Conservation (phyloP, 2,797 vertebrate species). For the Orestias chungarensis region DNA sequence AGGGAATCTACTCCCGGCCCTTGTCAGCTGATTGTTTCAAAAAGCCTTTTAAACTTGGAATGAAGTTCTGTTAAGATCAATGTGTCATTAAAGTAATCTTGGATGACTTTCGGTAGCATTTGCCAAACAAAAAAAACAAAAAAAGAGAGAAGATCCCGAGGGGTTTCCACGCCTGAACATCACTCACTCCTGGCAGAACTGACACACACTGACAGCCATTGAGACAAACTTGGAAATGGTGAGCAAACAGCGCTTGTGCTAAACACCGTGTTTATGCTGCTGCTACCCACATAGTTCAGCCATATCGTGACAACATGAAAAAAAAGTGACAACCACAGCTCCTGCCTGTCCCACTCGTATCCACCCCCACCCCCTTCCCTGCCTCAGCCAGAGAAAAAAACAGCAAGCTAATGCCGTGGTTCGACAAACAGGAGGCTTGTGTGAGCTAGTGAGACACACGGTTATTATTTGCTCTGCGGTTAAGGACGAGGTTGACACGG, state of each 20-base stretch:
- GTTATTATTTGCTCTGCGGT: conserved; percentile 54
- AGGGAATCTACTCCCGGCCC: conserved; percentile 13
- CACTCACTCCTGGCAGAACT: conserved; percentile 57
- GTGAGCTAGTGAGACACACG: conserved; percentile 28
- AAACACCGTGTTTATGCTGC: conserved; percentile 76
- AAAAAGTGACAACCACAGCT: conserved; percentile 74
- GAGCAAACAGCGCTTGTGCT: conserved; percentile 72
- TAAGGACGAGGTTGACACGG: conserved; percentile 37
- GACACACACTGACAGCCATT: conserved; percentile 63
- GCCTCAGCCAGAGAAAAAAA: conserved; percentile 51
- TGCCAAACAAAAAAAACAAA: conserved; percentile 9
- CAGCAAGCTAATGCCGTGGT: conserved; percentile 54
- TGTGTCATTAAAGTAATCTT: conserved; percentile 48
- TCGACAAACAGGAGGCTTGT: conserved; percentile 53
- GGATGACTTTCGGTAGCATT: conserved; percentile 52
- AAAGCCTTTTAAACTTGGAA: conserved; percentile 19
- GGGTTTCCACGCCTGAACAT: conserved; percentile 54
- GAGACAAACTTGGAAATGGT: conserved; percentile 70
- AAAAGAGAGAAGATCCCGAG: conserved; percentile 41
- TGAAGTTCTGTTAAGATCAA: conserved; percentile 29
- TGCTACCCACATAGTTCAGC: conserved; percentile 68
- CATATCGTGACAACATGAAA: conserved; percentile 74
- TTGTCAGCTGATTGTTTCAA: conserved; percentile 21
- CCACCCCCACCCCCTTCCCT: conserved; percentile 48
- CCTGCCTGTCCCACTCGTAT: conserved; percentile 68